Conservation (phyloP, 1,140 invertebrate genomes). For the Oryctes rhinoceros region DNA sequence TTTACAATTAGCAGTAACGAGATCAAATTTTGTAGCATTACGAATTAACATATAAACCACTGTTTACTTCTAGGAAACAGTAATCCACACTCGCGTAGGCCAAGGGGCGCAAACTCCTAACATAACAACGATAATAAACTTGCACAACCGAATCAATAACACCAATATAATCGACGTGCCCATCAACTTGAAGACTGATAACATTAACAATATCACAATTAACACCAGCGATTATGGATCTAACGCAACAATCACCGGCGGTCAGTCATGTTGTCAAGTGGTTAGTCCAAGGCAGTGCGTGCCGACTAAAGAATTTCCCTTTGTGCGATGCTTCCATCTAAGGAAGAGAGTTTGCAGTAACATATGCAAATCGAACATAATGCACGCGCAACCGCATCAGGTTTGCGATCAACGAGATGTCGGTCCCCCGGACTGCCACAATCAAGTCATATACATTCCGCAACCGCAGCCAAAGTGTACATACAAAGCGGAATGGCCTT, state of each 20-base stretch:
- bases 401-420: constrained; percentile 49
- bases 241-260: background rate
- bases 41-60: too few species aligned
- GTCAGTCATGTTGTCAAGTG: constrained; percentile 47
- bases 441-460: constrained; percentile 56
- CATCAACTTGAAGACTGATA: constrained; percentile 55
- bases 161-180: constrained; percentile 58
- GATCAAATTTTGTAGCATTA: too few species aligned
- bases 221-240: background rate
- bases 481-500: constrained; percentile 56
- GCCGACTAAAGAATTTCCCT: constrained; percentile 48
- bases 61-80: background rate
- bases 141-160: constrained; percentile 57
- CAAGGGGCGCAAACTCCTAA: constrained; percentile 46
- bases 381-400: constrained; percentile 54
- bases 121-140: constrained; percentile 57
- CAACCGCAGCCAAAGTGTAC: constrained; percentile 57
- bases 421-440: constrained; percentile 48
- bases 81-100: background rate
- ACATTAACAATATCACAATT: constrained; percentile 56
- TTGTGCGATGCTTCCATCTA: constrained; percentile 54
- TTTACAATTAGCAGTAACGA: too few species aligned
- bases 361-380: constrained; percentile 53
- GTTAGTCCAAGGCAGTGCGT: constrained; percentile 56
- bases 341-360: constrained; percentile 50